Evolutionary conservation across 2,888 invertebrate species (phyloP), one percentile per base, ranked within the genome.

Genomic region (Papilio protenor): DNA sequence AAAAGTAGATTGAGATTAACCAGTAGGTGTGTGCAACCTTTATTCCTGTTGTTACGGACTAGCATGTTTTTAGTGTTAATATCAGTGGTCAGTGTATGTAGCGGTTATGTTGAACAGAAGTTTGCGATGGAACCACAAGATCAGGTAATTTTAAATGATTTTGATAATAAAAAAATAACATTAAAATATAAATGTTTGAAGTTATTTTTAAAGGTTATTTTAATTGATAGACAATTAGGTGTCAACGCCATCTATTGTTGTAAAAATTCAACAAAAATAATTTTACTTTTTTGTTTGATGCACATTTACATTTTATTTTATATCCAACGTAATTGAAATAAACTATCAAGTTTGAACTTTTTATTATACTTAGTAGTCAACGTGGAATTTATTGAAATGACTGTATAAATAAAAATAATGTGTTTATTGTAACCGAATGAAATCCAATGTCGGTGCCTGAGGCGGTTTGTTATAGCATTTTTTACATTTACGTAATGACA

Each of bases 61-160:
- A 82, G 83, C 84, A 82, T 83, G 85, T 89, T 83, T 87, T 86
- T 88, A 83, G 86, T 86, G 81, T 79, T 83, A 71, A 80, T 81
- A 81, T 81, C 77, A 23, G 80, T 82, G 82, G 81, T 91, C 86
- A 83, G 90, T 91, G 86, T 93, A 88, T 87, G 91, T 84, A 87
- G 86, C 80, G 87, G 94, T 84, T 87, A 87, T 84, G 90, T 90
- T 80, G 96, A 96, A 86, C 99, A 99, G 93, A 96, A 97, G 90
- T 99, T 99, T 91, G 97, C 98, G 55, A 97, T 98, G 96, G 98
- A 99, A 88, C 99, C 99, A 3, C 97, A 97, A 90, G 98, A 98
- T 95, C 96, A 94, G 92, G 96, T 91, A 85, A 81, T 76, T 27
- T 69, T 66, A 40, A 27, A 14, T 16, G 45, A 57, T 23, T 23